Conservation (phyloP, 1,140 invertebrate genomes). For the Trinorchestia longiramus region DNA sequence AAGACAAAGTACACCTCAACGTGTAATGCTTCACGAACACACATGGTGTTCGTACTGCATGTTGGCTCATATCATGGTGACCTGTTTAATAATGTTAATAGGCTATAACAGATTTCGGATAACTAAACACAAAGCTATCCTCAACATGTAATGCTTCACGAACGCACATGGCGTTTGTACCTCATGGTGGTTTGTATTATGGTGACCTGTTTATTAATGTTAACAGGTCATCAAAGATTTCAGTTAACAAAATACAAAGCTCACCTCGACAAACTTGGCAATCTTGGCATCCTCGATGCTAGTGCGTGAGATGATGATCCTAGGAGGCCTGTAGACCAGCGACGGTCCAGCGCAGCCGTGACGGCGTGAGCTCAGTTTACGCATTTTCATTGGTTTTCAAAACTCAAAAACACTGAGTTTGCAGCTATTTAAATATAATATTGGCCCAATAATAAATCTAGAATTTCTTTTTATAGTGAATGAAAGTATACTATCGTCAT, state of each 20-base stretch:
- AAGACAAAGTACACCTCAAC: too few relatives aligned
- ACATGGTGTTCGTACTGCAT: too few relatives aligned
- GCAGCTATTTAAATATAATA: not conserved
- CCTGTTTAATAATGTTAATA: too few relatives aligned
- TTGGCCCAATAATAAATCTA: not conserved
- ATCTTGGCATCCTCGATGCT: conserved; percentile 44
- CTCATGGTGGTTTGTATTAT: too few relatives aligned
- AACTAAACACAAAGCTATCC: too few relatives aligned
- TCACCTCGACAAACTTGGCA: conserved; percentile 28
- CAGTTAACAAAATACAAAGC: not conserved
- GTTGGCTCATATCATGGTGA: too few relatives aligned
- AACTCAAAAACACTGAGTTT: not conserved
- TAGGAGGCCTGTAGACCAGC: conserved; percentile 15
- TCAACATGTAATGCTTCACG: too few relatives aligned
- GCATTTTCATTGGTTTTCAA: not conserved
- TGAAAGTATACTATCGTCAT: not conserved
- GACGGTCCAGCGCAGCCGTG: not conserved
- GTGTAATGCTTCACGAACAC: too few relatives aligned
- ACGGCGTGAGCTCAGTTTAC: not conserved
- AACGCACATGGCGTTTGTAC: too few relatives aligned
- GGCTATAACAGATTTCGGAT: too few relatives aligned
- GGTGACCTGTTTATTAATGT: too few relatives aligned
- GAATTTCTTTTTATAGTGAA: not conserved
- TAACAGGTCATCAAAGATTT: too few relatives aligned
- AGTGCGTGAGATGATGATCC: conserved; percentile 22